Evolutionary conservation across 2,888 invertebrate genomes (phyloP), one percentile per base, ranked within the genome.

Genomic region (Hetaerina titia): DNA sequence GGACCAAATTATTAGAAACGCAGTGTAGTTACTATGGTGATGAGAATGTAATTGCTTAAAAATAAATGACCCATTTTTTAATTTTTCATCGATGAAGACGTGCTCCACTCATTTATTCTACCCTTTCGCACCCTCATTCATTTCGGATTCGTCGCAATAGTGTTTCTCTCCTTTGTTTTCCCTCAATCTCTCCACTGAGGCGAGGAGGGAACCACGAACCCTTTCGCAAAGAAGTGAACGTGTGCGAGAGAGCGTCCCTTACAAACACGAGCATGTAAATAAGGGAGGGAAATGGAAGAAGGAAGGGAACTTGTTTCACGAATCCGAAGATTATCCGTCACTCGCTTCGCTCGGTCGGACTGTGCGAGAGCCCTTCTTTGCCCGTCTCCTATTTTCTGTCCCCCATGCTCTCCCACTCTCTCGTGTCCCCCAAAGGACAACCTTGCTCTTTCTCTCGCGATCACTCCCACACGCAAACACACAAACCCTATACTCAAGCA

Each of bases 271-370:
- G 0, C n/a, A 19, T 69, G 69, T n/a, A 69, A 69, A 69, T 69
- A 9, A 69, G n/a, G 69, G 7, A 7, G 7, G 6, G n/a, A n/a
- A 69, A 69, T 45, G 45, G 45, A 45, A 45, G 45, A 45, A 45
- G 17, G 31, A 8, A 17, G 90, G 60, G 69, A 90, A 31, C 15
- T 25, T 90, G 90, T 90, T 60, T 25, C 60, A 60, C 25, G 25
- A 90, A 90, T 90, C 90, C 22, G 22, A 60, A 90, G 90, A 90
- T 90, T 90, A 90, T 90, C 58, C 69, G 19, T 69, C 69, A n/a
- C 69, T 69, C 22, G 5, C 8, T 19, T 69, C n/a, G 69, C 69
- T 45, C 45, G 45, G 45, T 45, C 45, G 45, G 45, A 45, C 45
- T 45, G 45, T 2, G 45, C 45, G 45, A 45, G 45, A 45, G 45